These are phyloP conservation scores for Misgurnus mizolepis DNA, from an alignment of 2,113 vertebrate genomes.

Conservation along the genomic window DNA sequence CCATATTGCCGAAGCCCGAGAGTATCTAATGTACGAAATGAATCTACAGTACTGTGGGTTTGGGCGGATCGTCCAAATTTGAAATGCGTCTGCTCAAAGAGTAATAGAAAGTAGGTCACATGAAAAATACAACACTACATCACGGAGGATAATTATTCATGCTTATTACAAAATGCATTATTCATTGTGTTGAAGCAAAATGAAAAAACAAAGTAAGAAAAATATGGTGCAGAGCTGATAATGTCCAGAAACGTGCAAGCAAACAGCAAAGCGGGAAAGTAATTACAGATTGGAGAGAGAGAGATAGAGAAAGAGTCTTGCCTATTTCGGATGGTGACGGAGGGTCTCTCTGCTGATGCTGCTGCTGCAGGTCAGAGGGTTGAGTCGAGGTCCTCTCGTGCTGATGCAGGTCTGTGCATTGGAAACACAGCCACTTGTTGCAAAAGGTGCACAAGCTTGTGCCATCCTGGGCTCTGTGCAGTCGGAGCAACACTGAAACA, in stretches of 20 bases:
- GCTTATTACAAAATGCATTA: constrained; percentile 62
- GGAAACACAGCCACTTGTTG: constrained; percentile 82
- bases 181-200: constrained; percentile 53
- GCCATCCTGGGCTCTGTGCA: constrained; percentile 72
- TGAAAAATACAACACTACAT: constrained; percentile 64
- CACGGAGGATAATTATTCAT: constrained; percentile 60
- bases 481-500: constrained; percentile 73
- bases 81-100: constrained; percentile 18
- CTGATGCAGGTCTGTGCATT: constrained; percentile 79
- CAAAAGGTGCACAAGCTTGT: constrained; percentile 78
- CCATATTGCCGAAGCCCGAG: neutral
- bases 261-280: constrained; percentile 12
- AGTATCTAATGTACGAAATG: neutral
- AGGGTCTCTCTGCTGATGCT: constrained; percentile 58
- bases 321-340: constrained; percentile 48
- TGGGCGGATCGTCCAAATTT: neutral
- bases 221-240: neutral
- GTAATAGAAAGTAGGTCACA: constrained; percentile 67
- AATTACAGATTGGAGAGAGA: constrained; percentile 4
- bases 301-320: constrained; percentile 24
- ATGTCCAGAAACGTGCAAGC: constrained; percentile 11
- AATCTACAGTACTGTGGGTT: neutral
- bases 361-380: constrained; percentile 63
- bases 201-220: constrained; percentile 4
- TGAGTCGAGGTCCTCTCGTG: constrained; percentile 63